Base-by-base conservation (phyloP, 2,797 vertebrate genomes). In the Schizothorax lantsangensis region DNA sequence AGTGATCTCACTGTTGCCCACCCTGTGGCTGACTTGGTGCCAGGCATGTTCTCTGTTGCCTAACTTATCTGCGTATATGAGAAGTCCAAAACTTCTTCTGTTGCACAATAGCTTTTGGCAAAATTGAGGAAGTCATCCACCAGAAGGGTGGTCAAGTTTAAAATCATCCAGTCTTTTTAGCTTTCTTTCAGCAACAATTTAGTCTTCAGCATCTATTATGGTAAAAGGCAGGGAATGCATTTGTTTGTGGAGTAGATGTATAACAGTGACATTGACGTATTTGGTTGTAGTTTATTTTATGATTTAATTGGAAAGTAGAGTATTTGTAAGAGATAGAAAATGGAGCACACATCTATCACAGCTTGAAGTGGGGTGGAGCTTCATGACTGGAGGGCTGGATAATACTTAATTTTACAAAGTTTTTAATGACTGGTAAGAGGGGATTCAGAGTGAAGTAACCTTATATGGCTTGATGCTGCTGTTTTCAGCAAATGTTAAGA, bases 41-140 rank as follows among this genome's bases (percentile, higher is more conserved):
- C 64, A 87, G 81, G 74, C 81, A 69, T 17, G 68, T 69, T 82
- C 54, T 82, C 43, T 79, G 36, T 94, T 95, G 88, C 89, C 77
- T 86, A 94, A 93, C 88, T 71, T 86, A 90, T 79, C 73, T 77
- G 47, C 36, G 72, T 73, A 87, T 54, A 79, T 62, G 33, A 71
- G 15, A 78, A 83, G 86, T 73, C 52, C 75, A 86, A 21, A 87
- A 82, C 72, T 89, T 66, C 15, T 43, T 77, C 80, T 88, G 38
- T 90, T 91, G 88, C 77, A 85, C 54, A 92, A 90, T 81, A 88
- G 80, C 88, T 84, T 80, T 69, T 43, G 84, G 57, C 83, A 86
- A 69, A 43, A 87, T 85, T 68, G 88, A 93, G 92, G 94, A 95
- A 94, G 91, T 90, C 59, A 89, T 87, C 92, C 84, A 90, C 89